Evolutionary conservation across 2,888 invertebrate species (phyloP), one percentile per base, ranked within the genome.

Genomic region (Patella pellucida): DNA sequence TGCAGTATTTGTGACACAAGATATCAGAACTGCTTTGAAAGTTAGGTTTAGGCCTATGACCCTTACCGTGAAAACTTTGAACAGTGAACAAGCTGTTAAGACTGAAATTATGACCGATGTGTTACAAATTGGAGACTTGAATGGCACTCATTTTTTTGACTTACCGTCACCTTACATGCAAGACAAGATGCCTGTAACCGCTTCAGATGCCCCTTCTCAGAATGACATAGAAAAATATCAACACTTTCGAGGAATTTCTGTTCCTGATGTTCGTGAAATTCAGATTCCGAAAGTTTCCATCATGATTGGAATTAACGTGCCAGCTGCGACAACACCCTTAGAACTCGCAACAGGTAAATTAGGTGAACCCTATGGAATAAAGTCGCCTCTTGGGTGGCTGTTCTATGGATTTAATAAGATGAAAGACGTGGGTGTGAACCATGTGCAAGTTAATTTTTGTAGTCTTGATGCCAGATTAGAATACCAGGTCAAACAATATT

Each of bases 401-500:
- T 62, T 77, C 9, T 77, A 77, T 70, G 79, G 77, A 15, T 73
- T 77, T 14, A 27, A 27, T 3, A 62, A 62, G 2, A n/a, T 75
- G 0, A 52, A 62, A 27, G n/a, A 14, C 9, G 70, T 2, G 15
- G 52, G 12, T 14, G 4, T 27, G 2, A n/a, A 50, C 52, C 27
- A 31, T 4, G 72, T 52, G 23, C 15, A 12, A 1, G 54, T 71
- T 3, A 19, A 78, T 19, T 78, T 76, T 67, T 51, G 73, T 1
- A 15, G 68, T 2, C 15, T 75, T 15, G 9, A 96, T 95, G 74
- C 97, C 92, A 12, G 97, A 96, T 69, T 95, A 94, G 78, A 97
- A 95, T 91, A 96, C 96, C 84, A 97, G 93, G 27, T 95, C 93
- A 90, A 88, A 96, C 94, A 73, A 95, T 73, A 77, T 16, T 79